Evolutionary conservation across 2,113 vertebrate species (phyloP), one percentile per base, ranked within the genome.

Genomic region (Mustelus asterias): DNA sequence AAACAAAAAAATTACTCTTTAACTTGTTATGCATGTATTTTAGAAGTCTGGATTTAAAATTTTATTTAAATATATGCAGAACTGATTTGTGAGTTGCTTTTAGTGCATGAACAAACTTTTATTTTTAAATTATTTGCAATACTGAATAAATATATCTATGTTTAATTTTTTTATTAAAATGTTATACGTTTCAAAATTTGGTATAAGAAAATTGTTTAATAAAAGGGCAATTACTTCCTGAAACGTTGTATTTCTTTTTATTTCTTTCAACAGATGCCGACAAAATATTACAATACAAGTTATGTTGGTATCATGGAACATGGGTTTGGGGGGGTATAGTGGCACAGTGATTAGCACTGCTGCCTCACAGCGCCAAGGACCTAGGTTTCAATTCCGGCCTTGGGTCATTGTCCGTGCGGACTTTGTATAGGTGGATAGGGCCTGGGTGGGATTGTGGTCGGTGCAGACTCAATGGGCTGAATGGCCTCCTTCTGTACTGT

Each of bases 171-270:
- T 95, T 72, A 95, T 72, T 95, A 95, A 70, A 54, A 95, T 72
- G 94, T 95, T 76, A 48, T 54, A 94, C 20, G 44, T 95, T 95
- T 95, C 69, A 95, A 95, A 94, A 72, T 95, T 95, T 95, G 94
- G 94, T 54, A 95, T 95, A 95, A 95, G 41, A 70, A 72, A 95
- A 54, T 95, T 95, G 69, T 95, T 95, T 95, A 95, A 95, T 95
- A 95, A 95, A 95, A 95, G 65, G 67, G 41, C 14, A 95, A 76
- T 48, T 72, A 70, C 48, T 76, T 95, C 41, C 41, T 95, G 69
- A 72, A 76, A 95, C 29, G 41, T 72, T 95, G 94, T 26, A 72
- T 95, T 95, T 72, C 37, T 76, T 95, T 44, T 72, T 26, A 54
- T 95, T 95, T 72, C 37, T 72, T 95, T 33, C 24, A 76, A 70